Conservation (phyloP, 2,797 vertebrate species). For the Setipinna tenuifilis region DNA sequence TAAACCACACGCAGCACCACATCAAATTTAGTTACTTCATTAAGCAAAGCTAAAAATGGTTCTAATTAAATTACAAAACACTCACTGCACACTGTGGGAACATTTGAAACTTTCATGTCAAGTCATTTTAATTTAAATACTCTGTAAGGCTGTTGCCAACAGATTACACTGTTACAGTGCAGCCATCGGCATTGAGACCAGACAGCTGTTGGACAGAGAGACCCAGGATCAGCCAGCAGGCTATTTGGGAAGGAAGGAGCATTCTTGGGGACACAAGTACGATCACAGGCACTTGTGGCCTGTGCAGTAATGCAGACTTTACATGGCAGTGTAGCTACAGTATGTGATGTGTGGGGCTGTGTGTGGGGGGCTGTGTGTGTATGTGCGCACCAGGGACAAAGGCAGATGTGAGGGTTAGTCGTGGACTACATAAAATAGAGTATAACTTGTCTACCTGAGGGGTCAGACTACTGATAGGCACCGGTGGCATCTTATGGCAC, state of each 20-base stretch:
- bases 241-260: neutral
- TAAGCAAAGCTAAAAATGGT: constrained; percentile 1
- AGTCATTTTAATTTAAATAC: neutral
- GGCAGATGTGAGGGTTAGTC: neutral
- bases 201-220: neutral
- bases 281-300: neutral
- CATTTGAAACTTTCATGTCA: neutral
- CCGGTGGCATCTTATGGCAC: constrained; percentile 35
- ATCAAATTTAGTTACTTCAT: constrained; percentile 11
- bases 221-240: neutral
- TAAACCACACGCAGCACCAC: constrained; percentile 7
- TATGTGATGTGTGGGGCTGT: neutral
- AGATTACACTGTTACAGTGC: neutral
- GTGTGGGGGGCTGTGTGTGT: neutral
- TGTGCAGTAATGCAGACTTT: neutral
- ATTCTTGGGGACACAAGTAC: neutral
- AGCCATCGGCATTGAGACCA: neutral
- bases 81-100: neutral
- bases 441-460: neutral
- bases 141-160: neutral
- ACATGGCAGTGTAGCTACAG: neutral
- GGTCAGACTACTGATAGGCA: constrained; percentile 32
- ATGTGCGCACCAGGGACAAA: neutral
- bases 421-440: neutral
- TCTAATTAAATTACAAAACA: neutral